Base-by-base conservation (phyloP, 2,797 vertebrate genomes). In the Siniperca obscura region DNA sequence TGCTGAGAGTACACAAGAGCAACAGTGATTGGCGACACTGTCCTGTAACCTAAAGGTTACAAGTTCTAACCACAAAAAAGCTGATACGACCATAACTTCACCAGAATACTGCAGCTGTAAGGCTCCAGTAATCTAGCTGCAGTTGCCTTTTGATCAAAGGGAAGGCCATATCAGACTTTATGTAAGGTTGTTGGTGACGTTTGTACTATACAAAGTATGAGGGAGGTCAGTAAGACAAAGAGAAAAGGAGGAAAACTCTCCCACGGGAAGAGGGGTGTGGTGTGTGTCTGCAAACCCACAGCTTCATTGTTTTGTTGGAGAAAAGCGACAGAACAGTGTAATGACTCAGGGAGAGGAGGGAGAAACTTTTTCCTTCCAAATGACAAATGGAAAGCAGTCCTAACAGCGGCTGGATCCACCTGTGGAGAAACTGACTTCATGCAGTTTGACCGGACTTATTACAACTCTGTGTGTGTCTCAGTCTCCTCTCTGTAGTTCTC, bases 381-480 rank as follows among this genome's bases (percentile, higher is more conserved):
- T 30, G 25, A 75, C 67, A 89, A 74, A 74, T 87, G 78, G 76
- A 82, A 89, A 87, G 55, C 48, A 60, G 66, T 70, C 22, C 30
- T 19, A 8, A 27, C 44, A 7, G 59, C 73, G 57, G 21, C 80
- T 82, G 74, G 77, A 78, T 74, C 81, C 87, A 85, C 82, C 84
- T 84, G 83, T 88, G 84, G 87, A 89, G 78, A 89, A 86, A 86
- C 50, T 80, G 84, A 89, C 76, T 76, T 86, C 81, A 84, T 87
- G 56, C 50, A 64, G 46, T 87, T 60, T 64, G 5, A 76, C 34
- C 16, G 3, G 48, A 64, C 48, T 52, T 27, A 74, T 59, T 66
- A 42, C 17, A 69, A 79, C 53, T 17, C 44, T 59, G 53, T 50
- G 48, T 70, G 22, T 60, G 42, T 64, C 59, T 68, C 30, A 13